These are phyloP conservation scores for Helostoma temminkii DNA, from an alignment of 2,797 vertebrate species.

Conservation along the genomic window DNA sequence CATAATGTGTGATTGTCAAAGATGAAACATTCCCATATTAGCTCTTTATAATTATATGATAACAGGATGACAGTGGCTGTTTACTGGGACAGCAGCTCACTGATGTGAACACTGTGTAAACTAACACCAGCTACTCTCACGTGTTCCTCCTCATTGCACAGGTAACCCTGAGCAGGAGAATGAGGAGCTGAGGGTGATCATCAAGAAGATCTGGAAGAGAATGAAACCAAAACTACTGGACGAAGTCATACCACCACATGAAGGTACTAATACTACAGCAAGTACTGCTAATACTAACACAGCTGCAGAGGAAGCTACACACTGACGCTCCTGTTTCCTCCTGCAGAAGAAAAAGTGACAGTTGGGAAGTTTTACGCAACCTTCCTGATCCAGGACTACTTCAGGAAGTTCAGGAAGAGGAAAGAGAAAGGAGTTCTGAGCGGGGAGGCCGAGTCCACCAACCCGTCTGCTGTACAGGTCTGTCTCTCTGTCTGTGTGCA, in stretches of 20 bases:
- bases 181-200: constrained; percentile 93
- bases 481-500: neutral
- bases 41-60: too few species aligned
- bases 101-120: too few species aligned
- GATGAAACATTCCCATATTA: too few species aligned
- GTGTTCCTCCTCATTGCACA: too few species aligned
- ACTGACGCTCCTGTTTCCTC: neutral
- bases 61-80: too few species aligned
- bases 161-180: constrained; percentile 95
- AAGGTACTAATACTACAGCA: constrained; percentile 80
- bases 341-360: constrained; percentile 93
- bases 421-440: constrained; percentile 86
- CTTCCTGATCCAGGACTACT: constrained; percentile 98
- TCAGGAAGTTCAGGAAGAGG: constrained; percentile 96
- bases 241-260: constrained; percentile 95
- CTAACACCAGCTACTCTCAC: too few species aligned
- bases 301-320: neutral
- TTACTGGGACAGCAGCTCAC: too few species aligned
- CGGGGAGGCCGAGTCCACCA: constrained; percentile 54
- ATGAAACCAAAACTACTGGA: constrained; percentile 97
- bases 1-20: too few species aligned
- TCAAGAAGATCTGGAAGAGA: constrained; percentile 98
- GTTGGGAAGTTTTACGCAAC: constrained; percentile 98
- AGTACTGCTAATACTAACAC: neutral
- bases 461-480: constrained; percentile 80